phyloP scores from a whole-genome alignment of 2,797 vertebrate genomes.

The Urosaurus nigricauda region DNA sequence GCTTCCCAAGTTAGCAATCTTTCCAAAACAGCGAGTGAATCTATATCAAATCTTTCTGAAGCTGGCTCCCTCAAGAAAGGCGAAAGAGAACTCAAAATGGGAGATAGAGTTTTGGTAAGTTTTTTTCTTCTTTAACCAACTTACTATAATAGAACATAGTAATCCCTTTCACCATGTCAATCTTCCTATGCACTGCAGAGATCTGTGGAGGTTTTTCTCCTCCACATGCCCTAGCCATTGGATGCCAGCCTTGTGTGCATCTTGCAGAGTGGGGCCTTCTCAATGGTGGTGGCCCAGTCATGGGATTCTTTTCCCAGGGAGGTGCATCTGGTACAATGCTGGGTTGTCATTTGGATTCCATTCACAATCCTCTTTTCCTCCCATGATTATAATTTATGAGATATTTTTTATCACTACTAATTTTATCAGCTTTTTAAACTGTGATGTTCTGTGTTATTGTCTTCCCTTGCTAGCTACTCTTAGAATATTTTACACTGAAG shows the following conservation, averaged over 20 bases:
- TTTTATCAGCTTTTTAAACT: background rate
- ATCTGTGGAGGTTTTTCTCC: background rate
- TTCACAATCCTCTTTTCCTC: background rate
- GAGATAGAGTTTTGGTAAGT: conserved; percentile 95
- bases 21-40: conserved; percentile 90
- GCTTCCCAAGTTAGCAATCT: conserved; percentile 87
- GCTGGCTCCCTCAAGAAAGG: conserved; percentile 95
- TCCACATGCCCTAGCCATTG: background rate
- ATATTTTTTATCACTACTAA: background rate
- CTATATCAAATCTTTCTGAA: conserved; percentile 95
- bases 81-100: conserved; percentile 95
- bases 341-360: background rate
- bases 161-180: background rate
- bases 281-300: background rate
- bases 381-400: background rate
- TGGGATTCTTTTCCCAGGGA: background rate
- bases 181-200: background rate
- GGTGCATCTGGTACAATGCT: background rate
- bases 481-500: background rate
- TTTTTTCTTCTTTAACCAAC: background rate
- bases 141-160: background rate
- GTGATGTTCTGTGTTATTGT: background rate
- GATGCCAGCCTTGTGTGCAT: background rate
- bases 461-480: background rate
- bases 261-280: background rate